Evolutionary conservation across 2,113 vertebrate genomes (phyloP), one percentile per base, ranked within the genome.

Genomic region (Cervus canadensis): DNA sequence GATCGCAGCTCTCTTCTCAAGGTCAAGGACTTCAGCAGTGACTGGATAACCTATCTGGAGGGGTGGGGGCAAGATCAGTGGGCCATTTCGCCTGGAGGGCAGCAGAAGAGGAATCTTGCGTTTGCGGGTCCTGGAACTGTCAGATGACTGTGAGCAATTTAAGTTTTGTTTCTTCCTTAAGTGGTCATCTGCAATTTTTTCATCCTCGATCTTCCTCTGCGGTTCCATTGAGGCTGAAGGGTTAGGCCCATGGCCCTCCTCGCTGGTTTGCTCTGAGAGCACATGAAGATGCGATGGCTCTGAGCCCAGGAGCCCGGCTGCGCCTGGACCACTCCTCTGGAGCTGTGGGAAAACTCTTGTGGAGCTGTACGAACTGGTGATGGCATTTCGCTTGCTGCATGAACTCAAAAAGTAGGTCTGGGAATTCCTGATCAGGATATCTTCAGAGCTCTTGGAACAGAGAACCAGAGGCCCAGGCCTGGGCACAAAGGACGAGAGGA

Each of bases 1-100:
- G 71, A 99, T 95, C 0, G 93, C 98, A 9, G 99, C 99, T 62
- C 74, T 98, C 97, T 99, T 99, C 98, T 99, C 99, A 12, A 99
- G 98, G 3, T 99, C 99, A n/a, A 99, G 96, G 97, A 99, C 99
- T 89, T 99, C 99, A 0, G 98, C 99, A 0, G 99, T 99, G 98
- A 99, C 94, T 0, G 82, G 98, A 93, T 99, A 99, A 50, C 99
- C 99, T 19, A 99, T 98, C 96, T 99, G 99, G 33, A 98, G 99
- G 0, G 99, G 98, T 0, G 99, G 99, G 3, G 99, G 99, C 99
- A 99, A 97, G 59, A 97, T 98, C 94, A 99, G 98, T 9, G 99
- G 99, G 64, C 99, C 99, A 1, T 98, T 98, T 17, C 94, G 97
- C 30, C 98, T 98, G 16, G 94, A 30, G 5, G 94, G 98, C 0